phyloP scores from a whole-genome alignment of 1,140 invertebrate genomes.

The Augochlora pura region DNA sequence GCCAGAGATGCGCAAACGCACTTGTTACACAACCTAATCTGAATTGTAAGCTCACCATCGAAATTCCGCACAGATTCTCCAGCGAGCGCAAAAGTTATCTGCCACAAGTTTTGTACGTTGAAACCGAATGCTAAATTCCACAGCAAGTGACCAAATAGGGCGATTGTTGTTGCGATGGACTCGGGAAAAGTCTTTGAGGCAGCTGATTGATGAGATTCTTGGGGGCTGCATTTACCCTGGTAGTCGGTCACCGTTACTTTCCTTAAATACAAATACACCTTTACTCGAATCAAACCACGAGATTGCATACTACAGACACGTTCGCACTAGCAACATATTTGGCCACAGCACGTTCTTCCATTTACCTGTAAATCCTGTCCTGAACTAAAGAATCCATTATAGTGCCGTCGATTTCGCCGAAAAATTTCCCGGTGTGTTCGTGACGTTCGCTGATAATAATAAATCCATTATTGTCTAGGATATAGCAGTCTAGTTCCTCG shows the following conservation, averaged over 20 bases:
- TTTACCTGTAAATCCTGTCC: constrained; percentile 89
- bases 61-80: constrained; percentile 56
- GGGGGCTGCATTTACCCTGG: constrained; percentile 92
- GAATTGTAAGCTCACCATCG: constrained; percentile 27
- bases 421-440: constrained; percentile 92
- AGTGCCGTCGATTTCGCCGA: constrained; percentile 96
- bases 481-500: constrained; percentile 93
- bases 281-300: not conserved
- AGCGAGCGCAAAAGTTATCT: constrained; percentile 71
- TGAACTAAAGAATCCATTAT: constrained; percentile 96
- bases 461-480: constrained; percentile 96
- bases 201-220: constrained; percentile 86
- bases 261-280: constrained; percentile 65
- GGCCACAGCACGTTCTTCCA: too few species aligned
- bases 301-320: too few species aligned
- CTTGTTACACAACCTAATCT: too few species aligned
- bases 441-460: constrained; percentile 93
- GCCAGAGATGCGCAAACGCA: too few species aligned
- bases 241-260: constrained; percentile 93
- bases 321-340: too few species aligned
- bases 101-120: constrained; percentile 75
- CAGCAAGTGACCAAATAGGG: constrained; percentile 65
- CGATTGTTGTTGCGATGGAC: constrained; percentile 66
- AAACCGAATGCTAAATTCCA: constrained; percentile 74
- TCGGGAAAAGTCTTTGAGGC: constrained; percentile 78